Evolutionary conservation across 2,797 vertebrate genomes (phyloP), one percentile per base, ranked within the genome.

Genomic region (Artibeus lituratus): DNA sequence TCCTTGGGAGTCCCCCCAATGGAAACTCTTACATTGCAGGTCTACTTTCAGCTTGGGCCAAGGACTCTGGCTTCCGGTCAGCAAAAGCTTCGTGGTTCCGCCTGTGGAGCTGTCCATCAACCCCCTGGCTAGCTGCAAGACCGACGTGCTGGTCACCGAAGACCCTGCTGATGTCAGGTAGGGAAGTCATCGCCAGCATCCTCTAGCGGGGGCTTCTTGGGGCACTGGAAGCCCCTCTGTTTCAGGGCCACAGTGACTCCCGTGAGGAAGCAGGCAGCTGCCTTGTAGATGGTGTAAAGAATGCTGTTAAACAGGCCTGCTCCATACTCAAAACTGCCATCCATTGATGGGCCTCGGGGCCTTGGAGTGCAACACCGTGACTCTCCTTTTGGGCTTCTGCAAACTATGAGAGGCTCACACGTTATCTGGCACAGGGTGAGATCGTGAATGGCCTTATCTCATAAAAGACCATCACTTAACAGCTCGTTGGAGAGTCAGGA

Each of bases 81-180:
- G 99, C 98, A 99, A 99, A 98, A 99, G 99, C 98, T 99, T 99
- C 0, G 99, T 99, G 97, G 99, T 99, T 57, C 99, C 99, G 0
- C 99, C 99, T 0, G 99, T 99, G 98, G 99, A 99, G 92, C 99
- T 99, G 98, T 99, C 99, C 62, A 99, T 99, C 98, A 99, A 99
- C 97, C 99, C 99, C 10, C 99, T 99, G 29, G 99, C 99, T 98
- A 99, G 99, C 98, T 99, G 99, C 97, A 99, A 99, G 98, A 99
- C 99, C 0, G 99, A 99, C 37, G 99, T 99, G 82, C 98, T 99
- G 90, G 99, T 99, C 95, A 99, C 99, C 0, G 99, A 99, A 98
- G 99, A 99, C 97, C 99, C 99, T 9, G 99, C 99, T 51, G 99
- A 99, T 97, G 99, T 99, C 98, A 99, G 99, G 99, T 99, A 98